Base-by-base conservation (phyloP, 2,113 vertebrate genomes). In the Athene noctua region DNA sequence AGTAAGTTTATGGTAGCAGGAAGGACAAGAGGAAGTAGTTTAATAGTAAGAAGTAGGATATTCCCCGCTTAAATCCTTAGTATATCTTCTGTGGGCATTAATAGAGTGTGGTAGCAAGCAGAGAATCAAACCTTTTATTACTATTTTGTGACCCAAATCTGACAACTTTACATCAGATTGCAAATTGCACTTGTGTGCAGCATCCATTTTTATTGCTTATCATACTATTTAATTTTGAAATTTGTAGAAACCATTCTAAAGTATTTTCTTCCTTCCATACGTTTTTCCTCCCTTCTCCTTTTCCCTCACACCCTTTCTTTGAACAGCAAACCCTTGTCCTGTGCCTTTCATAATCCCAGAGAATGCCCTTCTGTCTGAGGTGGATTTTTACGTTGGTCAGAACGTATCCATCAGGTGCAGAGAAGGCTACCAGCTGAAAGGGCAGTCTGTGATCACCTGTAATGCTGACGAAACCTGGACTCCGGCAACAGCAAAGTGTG, bases 381-480 rank as follows among this genome's bases (percentile, higher is more conserved):
- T 96, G 59, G 98, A 97, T 85, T 99, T 99, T 96, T 98, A 98
- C 4, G 99, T 99, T 5, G 98, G 98, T 34, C 99, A 99, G 97
- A 98, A 98, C 0, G 80, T 99, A 40, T 98, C 98, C 11, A 97
- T 99, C 95, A 97, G 93, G 92, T 99, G 99, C 86, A 98, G 99
- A 59, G 98, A 98, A 98, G 99, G 99, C 65, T 99, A 99, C 92
- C 98, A 98, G 47, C 98, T 98, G 65, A 98, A 96, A 88, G 98
- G 98, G 7, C 93, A 97, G 11, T 97, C 98, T 44, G 84, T 97
- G 87, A 98, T 99, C 86, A 99, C 97, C 65, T 99, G 99, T 97
- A 98, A 98, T 67, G 96, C 98, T 4, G 99, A 99, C 72, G 99
- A 98, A 97, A 99, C 98, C 4, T 99, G 99, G 99, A 99, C 98